A percentile compares a stretch with the other conserved stretches of the same genome.
Conservation (phyloP, 2,888 invertebrate species). For the Rambutsinella grinnellia region DNA sequence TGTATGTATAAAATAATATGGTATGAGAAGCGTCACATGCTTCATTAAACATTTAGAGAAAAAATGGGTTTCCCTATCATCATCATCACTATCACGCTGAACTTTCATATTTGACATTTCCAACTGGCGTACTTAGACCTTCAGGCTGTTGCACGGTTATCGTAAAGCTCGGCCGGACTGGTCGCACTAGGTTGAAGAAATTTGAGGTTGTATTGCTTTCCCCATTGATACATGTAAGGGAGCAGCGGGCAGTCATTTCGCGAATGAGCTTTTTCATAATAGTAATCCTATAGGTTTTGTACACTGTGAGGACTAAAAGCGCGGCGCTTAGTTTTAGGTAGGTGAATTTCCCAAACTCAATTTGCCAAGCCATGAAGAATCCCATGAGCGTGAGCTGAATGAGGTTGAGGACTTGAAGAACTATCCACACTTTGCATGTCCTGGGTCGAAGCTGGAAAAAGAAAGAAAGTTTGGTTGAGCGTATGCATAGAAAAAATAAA, state of each 20-base stretch:
- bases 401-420: constrained; percentile 51
- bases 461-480: constrained; percentile 7
- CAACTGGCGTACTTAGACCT: constrained; percentile 20
- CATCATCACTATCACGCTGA: constrained; percentile 26
- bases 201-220: constrained; percentile 13
- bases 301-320: constrained; percentile 47
- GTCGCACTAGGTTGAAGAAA: background rate
- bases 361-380: constrained; percentile 55
- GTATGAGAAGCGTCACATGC: constrained; percentile 23
- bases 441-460: constrained; percentile 48
- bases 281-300: constrained; percentile 46
- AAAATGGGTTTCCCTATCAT: background rate
- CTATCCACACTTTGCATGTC: constrained; percentile 46
- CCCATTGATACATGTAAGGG: constrained; percentile 13
- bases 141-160: constrained; percentile 51
- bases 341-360: constrained; percentile 50
- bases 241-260: constrained; percentile 42
- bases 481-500: too few relatives aligned
- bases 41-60: constrained; percentile 50
- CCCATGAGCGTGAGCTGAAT: constrained; percentile 50
- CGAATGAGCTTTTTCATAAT: constrained; percentile 42
- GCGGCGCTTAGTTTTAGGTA: constrained; percentile 49
- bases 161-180: constrained; percentile 36
- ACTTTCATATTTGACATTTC: constrained; percentile 49
- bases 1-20: too few relatives aligned